Evolutionary conservation across 2,888 invertebrate species (phyloP), one percentile per base, ranked within the genome.

Genomic region (Candidula unifasciata): DNA sequence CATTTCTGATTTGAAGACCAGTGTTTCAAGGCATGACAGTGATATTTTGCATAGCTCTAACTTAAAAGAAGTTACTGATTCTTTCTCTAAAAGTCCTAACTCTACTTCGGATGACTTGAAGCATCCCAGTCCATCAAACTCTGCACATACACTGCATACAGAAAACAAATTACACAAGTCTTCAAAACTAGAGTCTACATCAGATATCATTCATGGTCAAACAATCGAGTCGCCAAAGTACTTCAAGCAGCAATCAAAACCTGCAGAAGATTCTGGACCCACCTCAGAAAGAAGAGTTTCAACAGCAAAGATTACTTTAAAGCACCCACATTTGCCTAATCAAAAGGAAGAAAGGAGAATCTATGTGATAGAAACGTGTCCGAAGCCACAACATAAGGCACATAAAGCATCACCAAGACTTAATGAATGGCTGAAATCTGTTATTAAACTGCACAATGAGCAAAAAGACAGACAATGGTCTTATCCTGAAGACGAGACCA

Each of bases 401-500:
- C 10, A 21, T 3, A 71, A 30, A 3, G 27, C 80, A 3, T 71
- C 30, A 18, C 71, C 71, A 13, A n/a, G 71, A 30, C 80, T 81
- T 30, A 33, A 66, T 27, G 80, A 81, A 16, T 64, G 68, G 52
- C 37, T 35, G 6, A 44, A 24, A 10, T 35, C 80, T 30, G 54
- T 68, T 16, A 44, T 69, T 30, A 27, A 44, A 16, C 35, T 54
- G 30, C 79, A 79, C 18, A 33, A 27, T 44, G 52, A 69, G 44
- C 30, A 68, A 52, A n/a, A 24, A 21, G 10, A 60, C 27, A n/a
- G n/a, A 8, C 13, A 6, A 24, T 80, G 80, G 80, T 16, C 52
- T 5, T 80, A 37, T 64, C 80, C 80, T 21, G 80, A 80, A 16
- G 80, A 80, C 52, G 69, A 80, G 18, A 57, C 13, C 16, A 30